Evolutionary conservation across 2,797 vertebrate species (phyloP).

Genomic region (Pseudochirops cupreus): DNA sequence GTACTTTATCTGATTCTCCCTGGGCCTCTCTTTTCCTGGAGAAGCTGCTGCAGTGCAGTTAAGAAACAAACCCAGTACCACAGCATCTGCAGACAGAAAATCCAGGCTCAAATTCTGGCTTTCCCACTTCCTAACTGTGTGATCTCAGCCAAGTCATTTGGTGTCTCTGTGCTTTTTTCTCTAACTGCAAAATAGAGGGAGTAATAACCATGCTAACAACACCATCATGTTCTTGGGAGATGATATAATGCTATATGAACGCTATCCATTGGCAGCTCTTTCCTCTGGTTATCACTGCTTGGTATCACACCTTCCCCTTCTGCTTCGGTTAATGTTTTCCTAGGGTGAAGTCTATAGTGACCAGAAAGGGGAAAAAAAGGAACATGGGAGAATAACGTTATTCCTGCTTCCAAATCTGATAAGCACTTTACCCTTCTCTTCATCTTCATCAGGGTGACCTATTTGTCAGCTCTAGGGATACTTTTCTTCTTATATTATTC

Average conservation of each 20-base stretch:
- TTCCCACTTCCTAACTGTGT: not conserved
- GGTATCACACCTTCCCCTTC: not conserved
- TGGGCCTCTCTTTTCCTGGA: not conserved
- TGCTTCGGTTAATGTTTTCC: not conserved
- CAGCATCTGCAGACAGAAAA: not conserved
- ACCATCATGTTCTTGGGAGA: not conserved
- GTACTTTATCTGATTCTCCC: not conserved
- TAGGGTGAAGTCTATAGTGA: not conserved
- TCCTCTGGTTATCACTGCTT: not conserved
- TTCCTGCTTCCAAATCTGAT: not conserved
- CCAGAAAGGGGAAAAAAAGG: not conserved
- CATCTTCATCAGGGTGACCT: not conserved
- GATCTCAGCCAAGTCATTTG: not conserved
- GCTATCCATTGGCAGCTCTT: not conserved
- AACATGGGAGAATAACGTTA: not conserved
- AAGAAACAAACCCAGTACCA: not conserved
- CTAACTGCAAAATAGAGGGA: too few species aligned
- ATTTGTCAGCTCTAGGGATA: not conserved
- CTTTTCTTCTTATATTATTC: not conserved
- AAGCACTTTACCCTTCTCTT: not conserved
- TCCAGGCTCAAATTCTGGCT: not conserved
- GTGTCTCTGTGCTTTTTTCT: not conserved
- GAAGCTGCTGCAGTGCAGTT: not conserved
- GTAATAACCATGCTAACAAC: not conserved
- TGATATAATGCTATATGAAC: not conserved